Evolutionary conservation across 92 coral and sea anemone genomes (phyloP), one percentile per base, ranked within the genome.

Genomic region (Epizoanthus stellaris): DNA sequence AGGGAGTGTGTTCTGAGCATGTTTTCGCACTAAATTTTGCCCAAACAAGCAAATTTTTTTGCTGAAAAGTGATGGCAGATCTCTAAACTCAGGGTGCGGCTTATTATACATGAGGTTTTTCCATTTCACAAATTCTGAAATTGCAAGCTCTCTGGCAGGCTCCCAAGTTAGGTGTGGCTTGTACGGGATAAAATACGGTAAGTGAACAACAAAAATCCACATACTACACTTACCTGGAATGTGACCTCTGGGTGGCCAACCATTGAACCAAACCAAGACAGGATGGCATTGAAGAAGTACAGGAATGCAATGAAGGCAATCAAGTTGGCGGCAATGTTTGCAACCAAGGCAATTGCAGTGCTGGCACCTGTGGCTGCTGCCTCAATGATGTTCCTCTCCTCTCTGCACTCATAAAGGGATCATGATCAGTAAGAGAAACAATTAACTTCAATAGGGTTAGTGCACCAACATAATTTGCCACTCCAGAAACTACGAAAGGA

Each of bases 291-390:
- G 82, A 95, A 89, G 85, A 95, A 95, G 57, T 97, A 92, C 67
- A 95, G 91, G 89, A 91, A 95, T 10, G 98, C 98, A 80, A 94
- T 91, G 82, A 95, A 95, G 30, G 98, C 95, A 77, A 95, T 94
- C 81, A 95, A 74, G 86, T 94, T 95, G 52, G 98, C 98, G 62
- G 96, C 98, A 76, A 95, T 88, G 77, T 95, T 95, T 20, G 98
- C 98, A 36, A 94, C 93, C 43, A 95, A 81, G 20, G 95, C 86
- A 80, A 94, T 88, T 17, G 98, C 98, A 12, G 94, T 87, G 34
- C 95, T 90, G 39, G 98, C 98, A 11, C 98, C 98, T 63, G 93
- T 88, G 30, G 98, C 98, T 15, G 98, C 98, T 13, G 98, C 98
- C 74, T 95, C 98, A 67, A 95, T 94, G 17, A 95, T 68, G 45